Evolutionary conservation across 2,113 vertebrate genomes (phyloP).

Genomic region (Lichenostomus cassidix): DNA sequence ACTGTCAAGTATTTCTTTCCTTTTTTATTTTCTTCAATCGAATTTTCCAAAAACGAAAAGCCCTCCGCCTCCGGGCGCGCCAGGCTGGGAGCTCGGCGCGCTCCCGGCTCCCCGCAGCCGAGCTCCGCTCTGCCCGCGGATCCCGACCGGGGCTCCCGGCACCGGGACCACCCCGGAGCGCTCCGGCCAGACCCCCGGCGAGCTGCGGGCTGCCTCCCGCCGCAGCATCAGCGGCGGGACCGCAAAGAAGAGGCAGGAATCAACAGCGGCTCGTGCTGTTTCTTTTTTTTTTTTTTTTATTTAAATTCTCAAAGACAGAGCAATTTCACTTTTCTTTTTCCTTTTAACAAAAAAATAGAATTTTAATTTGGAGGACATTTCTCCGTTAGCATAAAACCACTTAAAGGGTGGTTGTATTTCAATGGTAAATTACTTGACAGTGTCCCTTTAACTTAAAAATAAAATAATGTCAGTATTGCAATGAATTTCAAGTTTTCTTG

Average conservation of each 20-base stretch:
- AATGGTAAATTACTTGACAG: slow-evolving; percentile 77
- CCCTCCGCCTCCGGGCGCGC: background rate
- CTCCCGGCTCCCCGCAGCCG: background rate
- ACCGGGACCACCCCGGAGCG: background rate
- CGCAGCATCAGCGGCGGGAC: slow-evolving; percentile 22
- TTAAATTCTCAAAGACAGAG: slow-evolving; percentile 37
- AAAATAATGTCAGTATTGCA: slow-evolving; percentile 77
- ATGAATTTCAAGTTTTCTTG: slow-evolving; percentile 83
- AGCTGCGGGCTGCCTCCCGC: slow-evolving; percentile 51
- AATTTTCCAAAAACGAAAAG: background rate
- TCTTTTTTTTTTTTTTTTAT: background rate
- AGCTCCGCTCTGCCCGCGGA: background rate
- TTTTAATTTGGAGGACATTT: slow-evolving; percentile 65
- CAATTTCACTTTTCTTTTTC: background rate
- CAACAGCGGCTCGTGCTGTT: slow-evolving; percentile 42
- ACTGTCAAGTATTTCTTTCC: slow-evolving; percentile 63
- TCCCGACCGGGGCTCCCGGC: slow-evolving; percentile 24
- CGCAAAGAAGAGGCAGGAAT: slow-evolving; percentile 65
- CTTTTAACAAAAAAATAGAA: background rate
- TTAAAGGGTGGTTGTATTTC: slow-evolving; percentile 19
- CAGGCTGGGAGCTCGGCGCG: background rate
- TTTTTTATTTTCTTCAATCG: background rate
- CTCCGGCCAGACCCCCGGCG: slow-evolving; percentile 47
- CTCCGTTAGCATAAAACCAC: slow-evolving; percentile 48
- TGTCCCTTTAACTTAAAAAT: slow-evolving; percentile 77